A percentile compares a stretch with the other conserved stretches of the same genome.
phyloP scores from a whole-genome alignment of 2,888 invertebrate species.

The Biston stratarius region DNA sequence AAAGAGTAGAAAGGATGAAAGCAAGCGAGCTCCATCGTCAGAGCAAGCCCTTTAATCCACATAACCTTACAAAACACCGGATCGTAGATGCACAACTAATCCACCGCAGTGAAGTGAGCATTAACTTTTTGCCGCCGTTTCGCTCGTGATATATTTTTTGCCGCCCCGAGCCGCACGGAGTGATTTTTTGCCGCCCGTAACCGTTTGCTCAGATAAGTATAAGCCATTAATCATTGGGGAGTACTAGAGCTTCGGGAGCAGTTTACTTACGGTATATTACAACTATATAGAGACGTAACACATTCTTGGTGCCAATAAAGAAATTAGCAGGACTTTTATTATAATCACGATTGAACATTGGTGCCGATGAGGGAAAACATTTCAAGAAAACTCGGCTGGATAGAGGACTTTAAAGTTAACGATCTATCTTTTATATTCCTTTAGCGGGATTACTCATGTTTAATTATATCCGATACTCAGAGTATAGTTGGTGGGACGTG shows the following conservation, averaged over 20 bases:
- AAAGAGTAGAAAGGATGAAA: too few relatives aligned
- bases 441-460: too few relatives aligned
- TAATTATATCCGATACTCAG: too few relatives aligned
- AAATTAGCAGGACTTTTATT: neutral
- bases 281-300: neutral
- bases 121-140: slow-evolving; percentile 31
- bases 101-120: slow-evolving; percentile 15
- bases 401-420: too few relatives aligned
- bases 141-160: slow-evolving; percentile 24
- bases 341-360: neutral
- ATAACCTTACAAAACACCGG: neutral
- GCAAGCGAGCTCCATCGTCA: neutral
- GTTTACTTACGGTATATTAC: slow-evolving; percentile 12
- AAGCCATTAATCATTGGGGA: slow-evolving; percentile 28
- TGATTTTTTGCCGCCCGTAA: slow-evolving; percentile 30
- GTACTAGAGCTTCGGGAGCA: neutral
- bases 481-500: too few relatives aligned
- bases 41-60: too few relatives aligned
- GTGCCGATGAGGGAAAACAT: too few relatives aligned
- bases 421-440: too few relatives aligned
- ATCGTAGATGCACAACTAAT: slow-evolving; percentile 22
- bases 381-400: too few relatives aligned
- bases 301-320: neutral
- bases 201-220: slow-evolving; percentile 34
- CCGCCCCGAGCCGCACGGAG: slow-evolving; percentile 20